These are phyloP conservation scores for Kuschelorhynchus macadamiae DNA, from an alignment of 2,888 invertebrate species.

Conservation along the genomic window DNA sequence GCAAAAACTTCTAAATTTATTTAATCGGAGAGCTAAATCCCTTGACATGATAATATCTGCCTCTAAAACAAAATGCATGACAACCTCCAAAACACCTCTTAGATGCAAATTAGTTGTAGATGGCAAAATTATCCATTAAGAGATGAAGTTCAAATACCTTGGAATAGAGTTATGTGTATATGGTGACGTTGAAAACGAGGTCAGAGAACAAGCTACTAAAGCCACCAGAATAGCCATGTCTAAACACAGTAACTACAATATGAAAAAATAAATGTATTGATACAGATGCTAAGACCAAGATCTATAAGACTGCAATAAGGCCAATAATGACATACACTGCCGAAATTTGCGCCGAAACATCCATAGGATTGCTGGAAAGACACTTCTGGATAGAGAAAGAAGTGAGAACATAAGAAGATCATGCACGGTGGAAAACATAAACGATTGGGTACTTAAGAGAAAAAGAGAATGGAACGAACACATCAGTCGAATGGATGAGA, in stretches of 20 bases:
- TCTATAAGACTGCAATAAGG: constrained; percentile 28
- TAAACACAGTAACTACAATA: constrained; percentile 15
- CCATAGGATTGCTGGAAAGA: no score
- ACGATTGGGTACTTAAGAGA: no score
- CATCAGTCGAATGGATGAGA: no score
- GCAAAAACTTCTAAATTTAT: not conserved
- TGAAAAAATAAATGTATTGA: constrained; percentile 30
- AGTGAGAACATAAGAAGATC: no score
- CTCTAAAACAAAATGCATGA: constrained; percentile 26
- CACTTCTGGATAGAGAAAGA: no score
- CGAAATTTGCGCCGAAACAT: constrained; percentile 2
- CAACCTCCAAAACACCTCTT: constrained; percentile 29
- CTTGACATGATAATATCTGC: not conserved
- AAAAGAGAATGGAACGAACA: no score
- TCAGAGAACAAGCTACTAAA: not conserved
- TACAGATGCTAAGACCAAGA: constrained; percentile 29
- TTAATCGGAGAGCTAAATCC: not conserved
- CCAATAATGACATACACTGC: constrained; percentile 19
- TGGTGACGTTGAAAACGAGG: constrained; percentile 2
- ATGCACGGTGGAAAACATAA: no score
- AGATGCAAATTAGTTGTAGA: constrained; percentile 45
- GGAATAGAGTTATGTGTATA: constrained; percentile 5
- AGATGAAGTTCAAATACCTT: constrained; percentile 25
- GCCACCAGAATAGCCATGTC: not conserved
- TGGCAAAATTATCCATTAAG: constrained; percentile 30